Percentiles rank a stretch among this genome's conserved stretches.
Evolutionary conservation across 2,888 invertebrate species (phyloP).

Genomic region (Spodoptera exigua): DNA sequence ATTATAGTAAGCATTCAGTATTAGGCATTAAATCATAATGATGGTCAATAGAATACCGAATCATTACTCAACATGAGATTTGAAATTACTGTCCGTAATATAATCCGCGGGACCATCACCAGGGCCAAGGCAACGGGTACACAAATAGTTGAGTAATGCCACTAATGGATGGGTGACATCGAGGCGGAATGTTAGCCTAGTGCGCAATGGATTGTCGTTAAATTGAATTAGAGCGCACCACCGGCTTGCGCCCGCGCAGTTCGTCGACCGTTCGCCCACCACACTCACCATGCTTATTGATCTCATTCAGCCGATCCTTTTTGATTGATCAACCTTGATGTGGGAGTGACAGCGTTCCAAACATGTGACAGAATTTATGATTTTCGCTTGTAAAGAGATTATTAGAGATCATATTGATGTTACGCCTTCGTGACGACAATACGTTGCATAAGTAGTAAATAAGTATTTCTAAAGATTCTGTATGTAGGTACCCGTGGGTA

Average conservation of each 20-base stretch:
- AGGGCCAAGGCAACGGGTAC: conserved; percentile 65
- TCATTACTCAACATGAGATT: conserved; percentile 63
- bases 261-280: conserved; percentile 88
- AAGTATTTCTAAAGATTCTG: conserved; percentile 58
- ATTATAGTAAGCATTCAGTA: conserved; percentile 58
- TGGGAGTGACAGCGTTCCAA: conserved; percentile 78
- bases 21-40: conserved; percentile 68
- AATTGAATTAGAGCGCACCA: conserved; percentile 87
- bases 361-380: conserved; percentile 58
- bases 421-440: conserved; percentile 54
- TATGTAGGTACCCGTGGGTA: conserved; percentile 63
- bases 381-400: conserved; percentile 55
- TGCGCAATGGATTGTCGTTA: conserved; percentile 83
- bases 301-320: conserved; percentile 86
- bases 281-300: conserved; percentile 82
- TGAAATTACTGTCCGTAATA: conserved; percentile 68
- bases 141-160: conserved; percentile 71
- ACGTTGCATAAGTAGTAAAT: conserved; percentile 45
- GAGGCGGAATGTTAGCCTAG: conserved; percentile 69
- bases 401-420: conserved; percentile 51
- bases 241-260: conserved; percentile 86
- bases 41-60: conserved; percentile 62
- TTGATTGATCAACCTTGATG: conserved; percentile 81
- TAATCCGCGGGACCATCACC: conserved; percentile 47
- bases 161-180: conserved; percentile 67